These are phyloP conservation scores for Gavialis gangeticus DNA, from an alignment of 2,113 vertebrate genomes.

Conservation along the genomic window DNA sequence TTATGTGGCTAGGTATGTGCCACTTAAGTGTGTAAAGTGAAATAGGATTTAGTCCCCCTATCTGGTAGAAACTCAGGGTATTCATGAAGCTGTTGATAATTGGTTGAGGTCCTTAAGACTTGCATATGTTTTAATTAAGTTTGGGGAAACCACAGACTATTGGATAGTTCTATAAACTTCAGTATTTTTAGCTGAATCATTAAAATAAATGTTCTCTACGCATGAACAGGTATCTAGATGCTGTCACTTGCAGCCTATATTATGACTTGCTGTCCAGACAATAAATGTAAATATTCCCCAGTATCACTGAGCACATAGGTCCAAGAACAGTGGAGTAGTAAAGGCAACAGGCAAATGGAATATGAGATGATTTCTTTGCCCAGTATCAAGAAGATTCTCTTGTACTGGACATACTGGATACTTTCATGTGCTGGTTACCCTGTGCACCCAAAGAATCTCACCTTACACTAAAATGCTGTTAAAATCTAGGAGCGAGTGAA, in stretches of 20 bases:
- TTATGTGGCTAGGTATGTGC: too few relatives aligned
- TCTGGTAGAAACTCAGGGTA: too few relatives aligned
- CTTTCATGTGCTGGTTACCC: accelerated
- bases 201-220: neutral
- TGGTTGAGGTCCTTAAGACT: neutral
- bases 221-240: neutral
- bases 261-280: neutral
- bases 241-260: neutral
- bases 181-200: neutral
- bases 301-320: neutral
- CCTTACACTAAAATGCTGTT: accelerated
- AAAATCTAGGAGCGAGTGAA: neutral
- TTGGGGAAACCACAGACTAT: neutral
- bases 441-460: neutral
- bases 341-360: neutral
- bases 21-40: too few relatives aligned
- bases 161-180: neutral
- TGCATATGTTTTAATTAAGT: neutral
- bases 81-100: neutral
- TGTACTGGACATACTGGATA: too few relatives aligned
- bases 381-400: too few relatives aligned
- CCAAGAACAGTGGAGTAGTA: neutral
- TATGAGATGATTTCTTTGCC: neutral
- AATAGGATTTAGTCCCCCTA: too few relatives aligned
- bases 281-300: neutral